Conservation (phyloP, 2,888 invertebrate species). For the Caenorhabditis becei region DNA sequence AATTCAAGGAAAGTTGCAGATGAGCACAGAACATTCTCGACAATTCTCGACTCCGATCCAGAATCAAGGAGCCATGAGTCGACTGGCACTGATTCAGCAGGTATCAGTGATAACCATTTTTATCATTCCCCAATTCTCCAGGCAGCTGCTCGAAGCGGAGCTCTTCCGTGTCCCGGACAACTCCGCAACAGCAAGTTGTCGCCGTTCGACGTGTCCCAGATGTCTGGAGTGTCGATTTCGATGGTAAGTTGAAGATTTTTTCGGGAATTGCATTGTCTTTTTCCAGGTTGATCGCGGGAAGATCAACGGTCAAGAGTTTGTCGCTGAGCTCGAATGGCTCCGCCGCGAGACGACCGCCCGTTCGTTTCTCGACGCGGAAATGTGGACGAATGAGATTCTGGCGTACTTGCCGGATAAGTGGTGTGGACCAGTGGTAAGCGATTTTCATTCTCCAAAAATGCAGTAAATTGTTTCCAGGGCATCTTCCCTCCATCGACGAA, state of each 20-base stretch:
- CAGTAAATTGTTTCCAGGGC: constrained; percentile 1
- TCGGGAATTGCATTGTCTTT: too few relatives aligned
- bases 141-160: constrained; percentile 35
- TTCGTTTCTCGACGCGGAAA: constrained; percentile 71
- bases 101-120: too few relatives aligned
- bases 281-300: constrained; percentile 48
- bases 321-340: constrained; percentile 74
- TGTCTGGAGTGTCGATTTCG: constrained; percentile 57
- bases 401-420: constrained; percentile 53
- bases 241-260: constrained; percentile 32
- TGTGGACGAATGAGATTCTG: constrained; percentile 64
- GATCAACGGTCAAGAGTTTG: constrained; percentile 60
- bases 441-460: constrained; percentile 4
- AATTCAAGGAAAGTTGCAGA: too few relatives aligned
- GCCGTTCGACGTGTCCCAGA: constrained; percentile 54
- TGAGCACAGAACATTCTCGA: constrained; percentile 24
- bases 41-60: constrained; percentile 30
- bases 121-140: background rate
- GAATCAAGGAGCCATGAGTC: constrained; percentile 14
- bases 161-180: constrained; percentile 33
- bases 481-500: background rate
- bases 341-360: constrained; percentile 65
- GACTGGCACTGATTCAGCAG: constrained; percentile 42
- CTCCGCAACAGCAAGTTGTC: constrained; percentile 26
- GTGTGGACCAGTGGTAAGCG: too few relatives aligned